Percentiles rank a stretch among this genome's conserved stretches.
Evolutionary conservation across 2,113 vertebrate genomes (phyloP).

Genomic region (Oxyruncus cristatus): DNA sequence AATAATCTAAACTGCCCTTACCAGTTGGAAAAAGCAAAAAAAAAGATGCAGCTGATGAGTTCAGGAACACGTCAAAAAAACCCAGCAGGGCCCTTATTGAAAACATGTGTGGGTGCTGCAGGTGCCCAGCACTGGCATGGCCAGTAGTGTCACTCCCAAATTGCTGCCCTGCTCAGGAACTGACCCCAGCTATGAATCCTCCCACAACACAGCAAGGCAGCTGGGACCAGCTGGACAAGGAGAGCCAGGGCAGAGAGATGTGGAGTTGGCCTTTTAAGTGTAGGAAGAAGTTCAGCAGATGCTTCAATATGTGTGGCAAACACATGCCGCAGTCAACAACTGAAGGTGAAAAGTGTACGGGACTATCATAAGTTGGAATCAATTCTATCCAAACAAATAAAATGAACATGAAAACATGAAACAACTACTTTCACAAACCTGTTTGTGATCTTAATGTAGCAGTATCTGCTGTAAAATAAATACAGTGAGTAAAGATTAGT

Average conservation of each 20-base stretch:
- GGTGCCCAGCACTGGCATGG: accelerated
- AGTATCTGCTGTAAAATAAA: neutral
- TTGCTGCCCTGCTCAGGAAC: neutral
- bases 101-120: accelerated
- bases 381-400: neutral
- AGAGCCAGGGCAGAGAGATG: neutral
- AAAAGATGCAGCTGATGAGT: neutral
- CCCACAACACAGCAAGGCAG: neutral
- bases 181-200: accelerated
- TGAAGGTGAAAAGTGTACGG: neutral
- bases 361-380: neutral
- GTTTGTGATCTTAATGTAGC: neutral
- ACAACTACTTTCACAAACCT: neutral
- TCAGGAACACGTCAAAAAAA: neutral
- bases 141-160: neutral
- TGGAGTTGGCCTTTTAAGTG: neutral
- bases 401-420: neutral
- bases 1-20: neutral
- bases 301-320: neutral
- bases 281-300: neutral
- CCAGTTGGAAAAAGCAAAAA: neutral
- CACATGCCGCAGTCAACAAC: neutral
- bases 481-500: neutral
- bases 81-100: neutral
- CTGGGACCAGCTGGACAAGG: neutral